Evolutionary conservation across 2,113 vertebrate species (phyloP).

Genomic region (Melanotaenia duboulayi): DNA sequence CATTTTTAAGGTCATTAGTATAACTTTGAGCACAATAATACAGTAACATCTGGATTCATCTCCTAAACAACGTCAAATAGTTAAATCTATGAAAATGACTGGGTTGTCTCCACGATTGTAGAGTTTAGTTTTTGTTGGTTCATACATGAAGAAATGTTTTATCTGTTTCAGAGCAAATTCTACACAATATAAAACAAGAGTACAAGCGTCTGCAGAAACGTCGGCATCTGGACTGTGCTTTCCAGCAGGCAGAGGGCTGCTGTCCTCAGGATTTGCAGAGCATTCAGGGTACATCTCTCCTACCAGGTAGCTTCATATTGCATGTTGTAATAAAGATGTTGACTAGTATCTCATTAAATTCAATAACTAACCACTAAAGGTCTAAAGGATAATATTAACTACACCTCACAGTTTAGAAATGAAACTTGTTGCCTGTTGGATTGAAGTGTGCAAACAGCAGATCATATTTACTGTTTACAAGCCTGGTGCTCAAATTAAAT

Average conservation of each 20-base stretch:
- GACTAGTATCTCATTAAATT: too few relatives aligned
- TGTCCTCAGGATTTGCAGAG: conserved; percentile 90
- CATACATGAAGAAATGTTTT: not conserved
- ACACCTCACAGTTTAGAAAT: too few relatives aligned
- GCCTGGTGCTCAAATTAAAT: too few relatives aligned
- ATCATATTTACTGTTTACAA: too few relatives aligned
- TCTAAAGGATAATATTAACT: too few relatives aligned
- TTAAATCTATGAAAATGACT: not conserved
- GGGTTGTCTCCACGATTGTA: not conserved
- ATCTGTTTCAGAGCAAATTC: conserved; percentile 90
- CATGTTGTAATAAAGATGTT: not conserved
- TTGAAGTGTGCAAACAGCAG: too few relatives aligned
- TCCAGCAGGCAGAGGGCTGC: conserved; percentile 90
- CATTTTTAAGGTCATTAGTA: too few relatives aligned
- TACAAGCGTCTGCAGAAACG: conserved; percentile 99
- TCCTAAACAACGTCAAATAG: not conserved
- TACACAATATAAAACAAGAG: conserved; percentile 99
- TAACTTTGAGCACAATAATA: too few relatives aligned
- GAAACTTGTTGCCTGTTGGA: too few relatives aligned
- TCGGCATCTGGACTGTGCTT: conserved; percentile 91
- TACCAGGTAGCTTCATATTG: conserved; percentile 83
- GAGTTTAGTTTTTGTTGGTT: too few relatives aligned
- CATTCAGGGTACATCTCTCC: conserved; percentile 86
- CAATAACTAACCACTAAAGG: too few relatives aligned
- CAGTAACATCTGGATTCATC: not conserved